phyloP scores from a whole-genome alignment of 2,797 vertebrate species.

The Champsocephalus gunnari region DNA sequence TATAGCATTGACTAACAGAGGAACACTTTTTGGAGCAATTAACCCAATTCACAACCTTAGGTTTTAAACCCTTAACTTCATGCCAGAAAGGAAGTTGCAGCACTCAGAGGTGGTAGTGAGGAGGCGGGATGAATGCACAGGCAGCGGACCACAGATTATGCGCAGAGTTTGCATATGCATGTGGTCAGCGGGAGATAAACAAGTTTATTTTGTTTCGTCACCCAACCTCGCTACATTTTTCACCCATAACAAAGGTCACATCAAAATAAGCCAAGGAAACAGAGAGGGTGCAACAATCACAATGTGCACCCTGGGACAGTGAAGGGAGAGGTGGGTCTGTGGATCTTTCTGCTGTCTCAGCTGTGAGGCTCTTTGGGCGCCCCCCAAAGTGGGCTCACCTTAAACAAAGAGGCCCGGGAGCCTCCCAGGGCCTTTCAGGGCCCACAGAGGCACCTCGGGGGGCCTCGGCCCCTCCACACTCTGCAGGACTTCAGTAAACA shows the following conservation, averaged over 20 bases:
- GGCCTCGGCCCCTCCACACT: slow-evolving; percentile 83
- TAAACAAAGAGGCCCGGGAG: slow-evolving; percentile 85
- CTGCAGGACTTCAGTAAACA: slow-evolving; percentile 89
- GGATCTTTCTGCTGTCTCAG: slow-evolving; percentile 85
- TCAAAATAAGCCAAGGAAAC: background rate
- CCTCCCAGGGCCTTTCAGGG: slow-evolving; percentile 78
- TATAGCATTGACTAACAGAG: background rate
- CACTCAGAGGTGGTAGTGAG: too few species aligned
- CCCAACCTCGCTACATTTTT: background rate
- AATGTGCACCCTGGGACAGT: background rate
- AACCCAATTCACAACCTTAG: background rate
- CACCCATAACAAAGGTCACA: background rate
- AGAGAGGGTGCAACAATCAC: background rate
- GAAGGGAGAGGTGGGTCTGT: slow-evolving; percentile 72
- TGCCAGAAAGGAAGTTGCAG: background rate
- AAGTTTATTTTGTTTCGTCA: too few species aligned
- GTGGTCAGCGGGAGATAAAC: too few species aligned
- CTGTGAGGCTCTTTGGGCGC: slow-evolving; percentile 68
- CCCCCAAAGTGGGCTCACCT: slow-evolving; percentile 85
- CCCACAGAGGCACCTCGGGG: slow-evolving; percentile 89
- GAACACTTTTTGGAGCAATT: background rate
- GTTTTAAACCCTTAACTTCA: background rate
- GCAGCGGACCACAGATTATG: background rate
- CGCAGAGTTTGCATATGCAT: too few species aligned
- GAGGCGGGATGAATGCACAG: too few species aligned